phyloP scores from a whole-genome alignment of 2,113 vertebrate genomes.

The Chelonoidis abingdonii region DNA sequence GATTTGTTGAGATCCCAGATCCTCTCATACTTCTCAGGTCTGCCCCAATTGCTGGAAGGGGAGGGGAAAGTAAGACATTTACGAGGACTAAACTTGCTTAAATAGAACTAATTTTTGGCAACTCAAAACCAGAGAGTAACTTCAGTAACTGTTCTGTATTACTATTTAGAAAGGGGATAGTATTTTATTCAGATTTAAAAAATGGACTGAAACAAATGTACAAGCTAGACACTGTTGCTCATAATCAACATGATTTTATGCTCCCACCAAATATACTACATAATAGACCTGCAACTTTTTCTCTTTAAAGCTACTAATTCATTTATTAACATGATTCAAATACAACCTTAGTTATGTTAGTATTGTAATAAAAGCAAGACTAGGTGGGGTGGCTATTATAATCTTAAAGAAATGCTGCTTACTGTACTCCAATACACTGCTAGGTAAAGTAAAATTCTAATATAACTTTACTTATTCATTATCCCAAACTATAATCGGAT shows the following conservation, averaged over 20 bases:
- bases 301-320: background rate
- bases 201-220: background rate
- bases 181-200: background rate
- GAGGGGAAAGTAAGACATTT: background rate
- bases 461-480: background rate
- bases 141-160: background rate
- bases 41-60: background rate
- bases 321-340: background rate
- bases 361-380: background rate
- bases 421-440: background rate
- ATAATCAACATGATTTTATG: background rate
- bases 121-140: background rate
- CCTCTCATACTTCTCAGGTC: background rate
- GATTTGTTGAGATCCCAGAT: background rate
- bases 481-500: background rate
- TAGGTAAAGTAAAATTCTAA: background rate
- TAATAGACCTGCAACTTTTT: background rate
- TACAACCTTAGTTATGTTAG: background rate
- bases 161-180: background rate
- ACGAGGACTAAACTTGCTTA: background rate
- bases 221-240: background rate
- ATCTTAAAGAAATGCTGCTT: background rate
- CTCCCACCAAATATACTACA: background rate
- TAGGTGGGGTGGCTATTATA: background rate
- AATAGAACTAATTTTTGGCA: background rate